phyloP scores from a whole-genome alignment of 2,113 vertebrate genomes.

The human region GRCh38 chr4:150533501-150534000 shows the following conservation, averaged over 20 bases:
- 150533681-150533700: neutral
- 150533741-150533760: neutral
- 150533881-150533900: neutral
- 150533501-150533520: neutral
- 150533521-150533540: neutral
- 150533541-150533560: neutral
- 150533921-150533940: neutral
- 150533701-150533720: neutral
- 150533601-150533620: neutral
- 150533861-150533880: neutral
- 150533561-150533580: neutral
- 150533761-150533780: neutral
- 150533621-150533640: neutral
- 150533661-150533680: neutral
- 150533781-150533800: neutral
- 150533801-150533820: neutral
- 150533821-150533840: neutral
- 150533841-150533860: neutral
- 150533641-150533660: neutral
- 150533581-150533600: neutral
- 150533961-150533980: neutral
- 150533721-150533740: neutral
- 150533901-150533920: neutral
- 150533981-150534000: neutral
- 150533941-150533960: neutral